A percentile compares a stretch with the other conserved stretches of the same genome.
Conservation (phyloP, 2,113 vertebrate species). For the Panurus biarmicus region DNA sequence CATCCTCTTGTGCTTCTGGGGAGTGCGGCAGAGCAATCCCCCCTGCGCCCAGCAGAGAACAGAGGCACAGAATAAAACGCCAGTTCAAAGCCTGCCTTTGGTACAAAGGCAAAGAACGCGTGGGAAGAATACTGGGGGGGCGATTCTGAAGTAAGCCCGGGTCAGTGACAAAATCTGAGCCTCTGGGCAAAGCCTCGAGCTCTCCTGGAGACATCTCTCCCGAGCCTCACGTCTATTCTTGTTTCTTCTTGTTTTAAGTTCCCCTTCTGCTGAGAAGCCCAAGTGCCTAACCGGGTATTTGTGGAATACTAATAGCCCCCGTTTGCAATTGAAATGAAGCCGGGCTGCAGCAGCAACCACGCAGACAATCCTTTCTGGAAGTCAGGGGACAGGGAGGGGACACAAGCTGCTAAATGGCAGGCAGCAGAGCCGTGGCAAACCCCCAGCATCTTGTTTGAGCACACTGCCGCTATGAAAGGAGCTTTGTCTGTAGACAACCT, state of each 20-base stretch:
- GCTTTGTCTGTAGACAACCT: background rate
- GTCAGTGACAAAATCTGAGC: background rate
- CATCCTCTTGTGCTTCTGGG: background rate
- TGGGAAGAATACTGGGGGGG: background rate
- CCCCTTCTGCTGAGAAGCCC: background rate
- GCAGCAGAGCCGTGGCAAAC: background rate
- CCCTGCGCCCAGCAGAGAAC: background rate
- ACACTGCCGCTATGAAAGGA: background rate
- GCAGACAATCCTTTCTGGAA: background rate
- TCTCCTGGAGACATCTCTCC: background rate
- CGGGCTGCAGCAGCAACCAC: background rate
- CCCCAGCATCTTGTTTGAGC: background rate
- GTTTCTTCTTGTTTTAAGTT: background rate
- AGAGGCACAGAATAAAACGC: background rate
- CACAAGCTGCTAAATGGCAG: background rate
- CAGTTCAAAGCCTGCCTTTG: background rate
- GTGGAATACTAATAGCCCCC: background rate
- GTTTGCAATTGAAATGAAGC: constrained; percentile 13
- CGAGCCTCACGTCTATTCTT: background rate
- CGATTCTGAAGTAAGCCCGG: background rate
- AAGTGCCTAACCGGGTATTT: background rate
- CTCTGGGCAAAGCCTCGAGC: background rate
- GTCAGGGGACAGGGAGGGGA: background rate
- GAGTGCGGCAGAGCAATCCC: background rate
- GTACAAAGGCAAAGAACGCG: background rate